Evolutionary conservation across 2,113 vertebrate genomes (phyloP).

Genomic region (Tragulus kanchil): DNA sequence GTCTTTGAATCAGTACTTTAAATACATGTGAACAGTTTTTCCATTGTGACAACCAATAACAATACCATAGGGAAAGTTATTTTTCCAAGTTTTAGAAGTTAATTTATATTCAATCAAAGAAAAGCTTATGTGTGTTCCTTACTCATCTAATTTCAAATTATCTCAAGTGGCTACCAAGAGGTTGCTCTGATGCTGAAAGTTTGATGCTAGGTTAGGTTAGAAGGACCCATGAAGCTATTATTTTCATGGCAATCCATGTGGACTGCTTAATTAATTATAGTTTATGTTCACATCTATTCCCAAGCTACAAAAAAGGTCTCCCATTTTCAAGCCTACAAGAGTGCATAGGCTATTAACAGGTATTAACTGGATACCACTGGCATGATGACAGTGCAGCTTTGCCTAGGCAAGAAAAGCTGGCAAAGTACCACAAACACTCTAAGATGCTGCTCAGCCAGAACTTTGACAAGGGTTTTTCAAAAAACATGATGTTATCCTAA

Average conservation of each 20-base stretch:
- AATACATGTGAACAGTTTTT: neutral
- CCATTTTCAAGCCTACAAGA: neutral
- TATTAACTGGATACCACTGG: constrained; percentile 16
- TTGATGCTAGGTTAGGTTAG: constrained; percentile 3
- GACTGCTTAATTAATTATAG: constrained; percentile 23
- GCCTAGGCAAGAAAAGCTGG: constrained; percentile 59
- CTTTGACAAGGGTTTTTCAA: constrained; percentile 69
- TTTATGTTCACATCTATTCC: neutral
- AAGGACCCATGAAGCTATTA: constrained; percentile 26
- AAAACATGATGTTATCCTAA: constrained; percentile 81
- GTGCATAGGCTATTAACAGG: constrained; percentile 13
- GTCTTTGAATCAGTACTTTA: constrained; percentile 22
- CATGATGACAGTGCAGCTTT: constrained; percentile 13
- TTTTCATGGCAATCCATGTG: neutral
- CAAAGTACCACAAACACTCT: constrained; percentile 8
- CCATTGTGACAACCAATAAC: neutral
- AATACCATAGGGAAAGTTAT: neutral
- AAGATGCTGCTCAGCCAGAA: constrained; percentile 56
- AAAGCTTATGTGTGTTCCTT: neutral
- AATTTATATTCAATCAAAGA: constrained; percentile 33
- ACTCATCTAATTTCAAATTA: constrained; percentile 41
- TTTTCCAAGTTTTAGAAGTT: constrained; percentile 24
- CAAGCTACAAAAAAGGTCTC: neutral
- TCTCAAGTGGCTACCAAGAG: neutral
- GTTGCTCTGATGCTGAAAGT: neutral